Base-by-base conservation (phyloP, 2,797 vertebrate species). In the Sphenopsis melanotis region DNA sequence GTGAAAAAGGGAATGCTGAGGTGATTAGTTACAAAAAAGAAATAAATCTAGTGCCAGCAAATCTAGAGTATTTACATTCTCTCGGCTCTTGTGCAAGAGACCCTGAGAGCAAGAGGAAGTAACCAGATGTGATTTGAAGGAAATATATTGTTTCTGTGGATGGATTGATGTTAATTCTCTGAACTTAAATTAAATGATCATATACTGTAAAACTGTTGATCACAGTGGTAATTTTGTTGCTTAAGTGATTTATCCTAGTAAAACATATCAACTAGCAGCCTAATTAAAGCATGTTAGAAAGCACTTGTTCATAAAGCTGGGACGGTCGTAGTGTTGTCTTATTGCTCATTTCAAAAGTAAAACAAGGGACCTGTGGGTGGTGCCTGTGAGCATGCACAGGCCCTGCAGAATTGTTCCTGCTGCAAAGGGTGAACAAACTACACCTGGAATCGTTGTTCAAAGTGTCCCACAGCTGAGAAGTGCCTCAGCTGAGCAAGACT, bases 11-110 rank as follows among this genome's bases (percentile, higher is more conserved):
- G 18, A 87, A 50, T 19, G 19, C 27, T n/a, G 32, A 37, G 36
- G 30, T 0, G 0, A 39, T 13, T 32, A 27, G 19, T 39, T n/a
- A 2, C 46, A 34, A n/a, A 18, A 34, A 18, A 44, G 1, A 14
- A 39, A 5, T 6, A 6, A 12, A 32, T 26, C 24, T 64, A 57
- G 36, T 66, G 47, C 21, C n/a, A 42, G 32, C 16, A 21, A 36
- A 36, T 41, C 29, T 56, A 64, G 23, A 66, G 29, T 32, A 30
- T 11, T 76, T 72, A 17, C 5, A 34, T 6, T 56, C 3, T 30
- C 32, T 29, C 9, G 15, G 13, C 19, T 74, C 50, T 30, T 59
- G 53, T 39, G 24, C n/a, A 39, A 42, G 42, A 86, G 27, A 53
- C 9, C 4, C 2, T 30, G 53, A 66, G 64, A 79, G 53, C 36